Conservation (phyloP, 2,797 vertebrate species). For the Darevskia nairensis region DNA sequence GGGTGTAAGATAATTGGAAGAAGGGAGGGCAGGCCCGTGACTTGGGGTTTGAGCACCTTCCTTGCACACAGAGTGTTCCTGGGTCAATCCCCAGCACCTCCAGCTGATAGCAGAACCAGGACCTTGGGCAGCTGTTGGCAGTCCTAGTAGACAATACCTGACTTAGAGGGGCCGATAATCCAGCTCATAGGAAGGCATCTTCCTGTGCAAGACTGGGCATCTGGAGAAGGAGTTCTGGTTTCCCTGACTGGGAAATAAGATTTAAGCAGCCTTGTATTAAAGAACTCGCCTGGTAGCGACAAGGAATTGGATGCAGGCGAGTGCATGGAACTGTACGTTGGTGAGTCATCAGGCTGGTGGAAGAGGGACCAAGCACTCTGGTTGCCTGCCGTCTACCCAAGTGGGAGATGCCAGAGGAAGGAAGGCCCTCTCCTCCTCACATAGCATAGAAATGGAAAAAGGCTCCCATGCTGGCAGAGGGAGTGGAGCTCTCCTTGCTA, state of each 20-base stretch:
- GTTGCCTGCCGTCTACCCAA: neutral
- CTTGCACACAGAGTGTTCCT: neutral
- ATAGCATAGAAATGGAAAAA: neutral
- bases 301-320: neutral
- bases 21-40: too few species aligned
- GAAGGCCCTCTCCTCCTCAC: neutral
- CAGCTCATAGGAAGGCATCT: neutral
- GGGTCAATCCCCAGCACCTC: too few species aligned
- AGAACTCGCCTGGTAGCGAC: too few species aligned
- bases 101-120: neutral
- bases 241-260: neutral
- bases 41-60: too few species aligned
- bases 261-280: too few species aligned
- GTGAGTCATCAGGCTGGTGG: too few species aligned
- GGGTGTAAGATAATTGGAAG: neutral
- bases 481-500: neutral
- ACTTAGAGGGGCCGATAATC: neutral
- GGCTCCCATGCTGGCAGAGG: neutral
- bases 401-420: neutral
- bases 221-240: neutral
- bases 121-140: neutral
- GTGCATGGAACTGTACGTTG: neutral
- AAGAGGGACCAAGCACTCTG: neutral
- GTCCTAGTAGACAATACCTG: neutral
- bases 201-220: neutral